Percentiles rank a stretch among this genome's conserved stretches.
Evolutionary conservation across 2,888 invertebrate species (phyloP).

Genomic region (Meloe dianella): DNA sequence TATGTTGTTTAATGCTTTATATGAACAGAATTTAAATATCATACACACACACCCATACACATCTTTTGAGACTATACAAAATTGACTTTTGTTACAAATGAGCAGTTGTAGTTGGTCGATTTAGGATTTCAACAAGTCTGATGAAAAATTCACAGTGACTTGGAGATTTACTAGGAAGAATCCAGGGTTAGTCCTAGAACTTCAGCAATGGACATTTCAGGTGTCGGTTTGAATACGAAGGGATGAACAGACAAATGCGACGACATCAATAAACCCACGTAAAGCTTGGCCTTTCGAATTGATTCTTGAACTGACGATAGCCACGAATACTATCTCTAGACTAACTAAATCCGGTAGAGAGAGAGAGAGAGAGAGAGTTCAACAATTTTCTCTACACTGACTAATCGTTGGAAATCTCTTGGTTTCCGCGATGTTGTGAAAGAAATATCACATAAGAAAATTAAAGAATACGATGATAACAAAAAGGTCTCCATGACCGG

Average conservation of each 20-base stretch:
- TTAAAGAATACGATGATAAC: slow-evolving; percentile 3
- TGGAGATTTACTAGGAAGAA: neutral
- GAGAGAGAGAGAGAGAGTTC: neutral
- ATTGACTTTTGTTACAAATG: slow-evolving; percentile 1
- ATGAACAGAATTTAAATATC: neutral
- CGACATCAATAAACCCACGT: slow-evolving; percentile 51
- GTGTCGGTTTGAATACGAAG: slow-evolving; percentile 44
- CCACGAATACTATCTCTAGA: neutral
- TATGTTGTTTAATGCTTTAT: neutral
- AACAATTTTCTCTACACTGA: neutral
- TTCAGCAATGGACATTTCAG: slow-evolving; percentile 36
- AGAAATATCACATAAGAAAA: slow-evolving; percentile 5
- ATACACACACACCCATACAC: too few relatives aligned
- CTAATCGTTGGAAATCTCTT: slow-evolving; percentile 10
- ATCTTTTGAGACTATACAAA: neutral
- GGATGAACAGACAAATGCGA: slow-evolving; percentile 49
- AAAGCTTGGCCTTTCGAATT: slow-evolving; percentile 47
- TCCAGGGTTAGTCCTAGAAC: slow-evolving; percentile 8
- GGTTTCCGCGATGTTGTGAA: slow-evolving; percentile 10
- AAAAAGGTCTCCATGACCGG: neutral
- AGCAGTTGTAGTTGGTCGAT: slow-evolving; percentile 3
- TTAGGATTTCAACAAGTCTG: slow-evolving; percentile 22
- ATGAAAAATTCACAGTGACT: slow-evolving; percentile 14
- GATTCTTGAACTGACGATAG: slow-evolving; percentile 40
- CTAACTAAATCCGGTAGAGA: neutral